Evolutionary conservation across 2,113 vertebrate species (phyloP).

Genomic region (Odobenus rosmarus): DNA sequence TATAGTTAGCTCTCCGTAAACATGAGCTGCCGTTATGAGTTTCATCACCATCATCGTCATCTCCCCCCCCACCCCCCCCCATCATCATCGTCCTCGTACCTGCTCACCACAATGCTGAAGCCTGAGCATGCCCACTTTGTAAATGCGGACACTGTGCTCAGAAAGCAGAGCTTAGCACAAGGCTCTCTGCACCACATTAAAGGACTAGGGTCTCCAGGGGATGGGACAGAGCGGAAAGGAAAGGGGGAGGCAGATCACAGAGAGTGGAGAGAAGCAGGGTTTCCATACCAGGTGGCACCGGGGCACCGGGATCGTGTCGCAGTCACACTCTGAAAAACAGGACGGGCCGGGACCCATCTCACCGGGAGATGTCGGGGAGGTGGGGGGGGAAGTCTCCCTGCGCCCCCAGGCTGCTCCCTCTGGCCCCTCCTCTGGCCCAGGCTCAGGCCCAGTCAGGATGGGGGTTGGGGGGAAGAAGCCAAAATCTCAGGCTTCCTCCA

Average conservation of each 20-base stretch:
- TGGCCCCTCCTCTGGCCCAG: background rate
- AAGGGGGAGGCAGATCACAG: background rate
- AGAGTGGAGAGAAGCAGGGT: background rate
- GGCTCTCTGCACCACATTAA: background rate
- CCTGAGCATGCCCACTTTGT: background rate
- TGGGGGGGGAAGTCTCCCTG: background rate
- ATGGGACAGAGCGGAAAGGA: background rate
- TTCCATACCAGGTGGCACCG: conserved; percentile 93
- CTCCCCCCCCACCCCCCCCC: rapidly evolving
- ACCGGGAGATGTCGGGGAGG: background rate
- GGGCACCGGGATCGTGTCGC: conserved; percentile 90
- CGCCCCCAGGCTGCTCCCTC: background rate
- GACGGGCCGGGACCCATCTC: background rate
- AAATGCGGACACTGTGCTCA: background rate
- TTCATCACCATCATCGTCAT: background rate
- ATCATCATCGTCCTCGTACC: background rate
- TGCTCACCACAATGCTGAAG: background rate
- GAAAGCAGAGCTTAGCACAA: background rate
- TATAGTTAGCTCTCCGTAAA: background rate
- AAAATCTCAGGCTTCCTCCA: background rate
- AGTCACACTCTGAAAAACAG: conserved; percentile 93
- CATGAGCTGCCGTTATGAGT: background rate
- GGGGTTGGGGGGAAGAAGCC: too few relatives aligned
- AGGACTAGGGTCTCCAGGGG: background rate
- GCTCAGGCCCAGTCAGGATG: background rate